Evolutionary conservation across 2,113 vertebrate species (phyloP).

Genomic region (Oncorhynchus keta): DNA sequence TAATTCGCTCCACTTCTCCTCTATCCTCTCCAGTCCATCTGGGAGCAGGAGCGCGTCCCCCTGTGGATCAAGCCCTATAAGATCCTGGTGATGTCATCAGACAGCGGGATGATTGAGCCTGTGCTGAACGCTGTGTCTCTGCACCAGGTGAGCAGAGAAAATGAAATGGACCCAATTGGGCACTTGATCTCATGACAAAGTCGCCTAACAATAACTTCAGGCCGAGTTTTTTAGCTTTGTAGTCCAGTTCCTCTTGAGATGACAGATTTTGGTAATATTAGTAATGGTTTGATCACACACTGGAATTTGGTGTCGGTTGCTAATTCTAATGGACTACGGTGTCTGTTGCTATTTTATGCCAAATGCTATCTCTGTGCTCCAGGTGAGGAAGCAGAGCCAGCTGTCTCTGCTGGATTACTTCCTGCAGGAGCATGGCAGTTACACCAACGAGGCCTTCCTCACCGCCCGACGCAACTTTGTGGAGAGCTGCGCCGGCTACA

Average conservation of each 20-base stretch:
- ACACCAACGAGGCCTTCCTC: slow-evolving; percentile 88
- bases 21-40: slow-evolving; percentile 76
- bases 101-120: slow-evolving; percentile 96
- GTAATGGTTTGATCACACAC: no score
- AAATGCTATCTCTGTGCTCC: slow-evolving; percentile 36
- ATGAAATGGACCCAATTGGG: no score
- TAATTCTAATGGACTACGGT: no score
- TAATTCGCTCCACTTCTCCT: neutral
- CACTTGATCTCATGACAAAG: neutral
- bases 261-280: no score
- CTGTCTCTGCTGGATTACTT: slow-evolving; percentile 90
- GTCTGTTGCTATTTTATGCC: no score
- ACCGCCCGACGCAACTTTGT: slow-evolving; percentile 91
- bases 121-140: slow-evolving; percentile 96
- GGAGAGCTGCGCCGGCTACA: slow-evolving; percentile 91
- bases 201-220: no score
- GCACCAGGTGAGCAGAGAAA: slow-evolving; percentile 76
- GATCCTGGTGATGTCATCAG: slow-evolving; percentile 93
- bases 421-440: slow-evolving; percentile 89
- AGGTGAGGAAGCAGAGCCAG: slow-evolving; percentile 87
- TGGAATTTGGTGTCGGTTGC: no score
- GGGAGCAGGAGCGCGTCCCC: slow-evolving; percentile 91
- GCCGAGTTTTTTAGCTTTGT: no score
- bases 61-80: slow-evolving; percentile 97
- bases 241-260: no score